Conservation (phyloP, 2,888 invertebrate genomes). For the Thyatira batis region DNA sequence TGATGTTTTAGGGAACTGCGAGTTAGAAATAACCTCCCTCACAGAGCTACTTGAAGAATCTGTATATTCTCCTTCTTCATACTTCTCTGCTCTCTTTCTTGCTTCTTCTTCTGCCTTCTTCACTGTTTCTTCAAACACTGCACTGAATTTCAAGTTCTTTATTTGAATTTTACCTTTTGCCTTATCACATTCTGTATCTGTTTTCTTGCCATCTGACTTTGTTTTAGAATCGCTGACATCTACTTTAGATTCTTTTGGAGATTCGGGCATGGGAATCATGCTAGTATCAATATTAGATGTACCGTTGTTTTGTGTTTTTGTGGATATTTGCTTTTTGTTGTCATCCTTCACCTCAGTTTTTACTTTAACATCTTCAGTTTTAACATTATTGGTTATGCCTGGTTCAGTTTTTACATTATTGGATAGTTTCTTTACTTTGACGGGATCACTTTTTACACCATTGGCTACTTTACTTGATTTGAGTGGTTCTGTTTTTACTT, state of each 20-base stretch:
- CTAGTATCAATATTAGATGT: conserved; percentile 45
- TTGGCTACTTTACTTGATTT: too few species aligned
- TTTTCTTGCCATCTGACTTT: conserved; percentile 52
- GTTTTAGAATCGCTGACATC: conserved; percentile 42
- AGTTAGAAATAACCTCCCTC: conserved; percentile 60
- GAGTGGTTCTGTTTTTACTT: too few species aligned
- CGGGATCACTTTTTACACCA: too few species aligned
- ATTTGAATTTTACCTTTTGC: conserved; percentile 84
- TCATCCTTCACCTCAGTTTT: conserved; percentile 38
- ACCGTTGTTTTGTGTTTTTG: conserved; percentile 48
- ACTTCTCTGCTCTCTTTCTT: conserved; percentile 81
- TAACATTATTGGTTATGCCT: too few species aligned
- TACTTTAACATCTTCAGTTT: conserved; percentile 34
- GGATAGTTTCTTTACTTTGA: conserved; percentile 39
- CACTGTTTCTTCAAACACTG: conserved; percentile 85
- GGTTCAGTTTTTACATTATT: conserved; percentile 38
- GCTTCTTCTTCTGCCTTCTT: conserved; percentile 85
- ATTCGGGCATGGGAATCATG: conserved; percentile 67
- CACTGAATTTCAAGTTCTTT: conserved; percentile 86
- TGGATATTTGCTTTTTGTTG: conserved; percentile 27
- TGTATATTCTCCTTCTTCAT: conserved; percentile 85
- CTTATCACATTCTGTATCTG: conserved; percentile 63
- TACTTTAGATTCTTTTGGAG: conserved; percentile 53
- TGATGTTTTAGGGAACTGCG: conserved; percentile 73
- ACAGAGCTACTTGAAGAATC: conserved; percentile 68